phyloP scores from a whole-genome alignment of 2,888 invertebrate species.

The Cephus nigrinus region DNA sequence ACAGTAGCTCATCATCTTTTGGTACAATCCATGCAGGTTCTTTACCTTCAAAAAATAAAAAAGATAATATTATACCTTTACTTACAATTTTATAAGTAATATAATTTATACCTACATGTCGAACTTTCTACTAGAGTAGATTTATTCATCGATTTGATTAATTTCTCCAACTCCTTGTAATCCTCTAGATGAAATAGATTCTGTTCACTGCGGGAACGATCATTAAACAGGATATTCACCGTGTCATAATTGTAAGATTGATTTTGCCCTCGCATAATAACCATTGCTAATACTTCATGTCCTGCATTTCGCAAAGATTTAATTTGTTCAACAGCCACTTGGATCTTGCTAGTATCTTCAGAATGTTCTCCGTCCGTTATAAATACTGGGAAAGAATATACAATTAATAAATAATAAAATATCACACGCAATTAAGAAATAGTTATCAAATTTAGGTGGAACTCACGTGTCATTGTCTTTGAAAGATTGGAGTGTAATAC shows the following conservation, averaged over 20 bases:
- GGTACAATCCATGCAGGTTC: conserved; percentile 8
- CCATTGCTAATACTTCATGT: conserved; percentile 2
- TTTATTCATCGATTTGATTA: conserved; percentile 5
- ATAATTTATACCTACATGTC: conserved; percentile 3
- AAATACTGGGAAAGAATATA: conserved; percentile 12
- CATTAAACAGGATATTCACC: background rate
- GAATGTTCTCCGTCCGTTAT: conserved; percentile 14
- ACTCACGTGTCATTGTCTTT: too few relatives aligned
- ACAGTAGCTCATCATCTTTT: background rate
- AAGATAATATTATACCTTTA: background rate
- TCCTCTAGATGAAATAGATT: conserved; percentile 7
- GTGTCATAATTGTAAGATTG: background rate
- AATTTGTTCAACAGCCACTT: background rate
- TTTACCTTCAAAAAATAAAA: conserved; percentile 9
- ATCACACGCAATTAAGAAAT: too few relatives aligned
- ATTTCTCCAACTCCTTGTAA: conserved; percentile 3
- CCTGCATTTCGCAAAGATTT: conserved; percentile 3
- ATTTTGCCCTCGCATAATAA: background rate
- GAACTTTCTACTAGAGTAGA: background rate
- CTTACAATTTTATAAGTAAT: background rate
- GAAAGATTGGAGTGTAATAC: conserved; percentile 10
- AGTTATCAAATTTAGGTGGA: too few relatives aligned
- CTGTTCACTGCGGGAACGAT: background rate
- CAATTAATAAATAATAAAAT: too few relatives aligned
- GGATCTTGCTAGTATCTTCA: background rate